Conservation (phyloP, 2,888 invertebrate genomes). For the Branchipolynoe longqiensis region DNA sequence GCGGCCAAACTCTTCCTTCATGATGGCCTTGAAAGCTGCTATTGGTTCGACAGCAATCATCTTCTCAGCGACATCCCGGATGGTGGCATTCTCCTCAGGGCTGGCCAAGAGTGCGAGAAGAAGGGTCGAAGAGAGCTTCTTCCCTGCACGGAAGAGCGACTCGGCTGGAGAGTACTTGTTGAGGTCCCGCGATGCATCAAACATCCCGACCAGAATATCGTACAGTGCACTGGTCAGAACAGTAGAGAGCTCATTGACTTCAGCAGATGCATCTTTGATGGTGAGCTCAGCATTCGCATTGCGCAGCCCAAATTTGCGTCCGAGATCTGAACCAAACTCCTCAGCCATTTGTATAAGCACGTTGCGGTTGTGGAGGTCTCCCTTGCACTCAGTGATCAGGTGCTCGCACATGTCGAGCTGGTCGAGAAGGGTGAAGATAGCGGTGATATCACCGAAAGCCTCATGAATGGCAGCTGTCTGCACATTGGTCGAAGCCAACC, state of each 20-base stretch:
- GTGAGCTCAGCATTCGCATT: conserved; percentile 38
- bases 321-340: conserved; percentile 50
- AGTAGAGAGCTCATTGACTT: conserved; percentile 41
- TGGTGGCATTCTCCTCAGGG: conserved; percentile 1
- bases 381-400: conserved; percentile 42
- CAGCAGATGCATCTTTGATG: conserved; percentile 44
- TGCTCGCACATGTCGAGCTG: conserved; percentile 56
- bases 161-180: conserved; percentile 53
- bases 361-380: conserved; percentile 48
- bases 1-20: conserved; percentile 20
- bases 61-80: conserved; percentile 30
- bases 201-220: conserved; percentile 49
- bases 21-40: conserved; percentile 23
- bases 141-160: conserved; percentile 46
- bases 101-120: conserved; percentile 31
- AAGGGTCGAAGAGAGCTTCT: conserved; percentile 24
- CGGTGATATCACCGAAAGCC: conserved; percentile 50
- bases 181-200: conserved; percentile 30
- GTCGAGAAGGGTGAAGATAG: conserved; percentile 45
- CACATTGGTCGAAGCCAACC: conserved; percentile 10
- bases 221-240: conserved; percentile 55
- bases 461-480: conserved; percentile 55
- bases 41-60: conserved; percentile 24
- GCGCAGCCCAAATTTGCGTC: conserved; percentile 54
- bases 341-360: conserved; percentile 38